These are phyloP conservation scores for Cladopsammia gracilis DNA, from an alignment of 64 coral and sea anemone genomes.

Conservation along the genomic window DNA sequence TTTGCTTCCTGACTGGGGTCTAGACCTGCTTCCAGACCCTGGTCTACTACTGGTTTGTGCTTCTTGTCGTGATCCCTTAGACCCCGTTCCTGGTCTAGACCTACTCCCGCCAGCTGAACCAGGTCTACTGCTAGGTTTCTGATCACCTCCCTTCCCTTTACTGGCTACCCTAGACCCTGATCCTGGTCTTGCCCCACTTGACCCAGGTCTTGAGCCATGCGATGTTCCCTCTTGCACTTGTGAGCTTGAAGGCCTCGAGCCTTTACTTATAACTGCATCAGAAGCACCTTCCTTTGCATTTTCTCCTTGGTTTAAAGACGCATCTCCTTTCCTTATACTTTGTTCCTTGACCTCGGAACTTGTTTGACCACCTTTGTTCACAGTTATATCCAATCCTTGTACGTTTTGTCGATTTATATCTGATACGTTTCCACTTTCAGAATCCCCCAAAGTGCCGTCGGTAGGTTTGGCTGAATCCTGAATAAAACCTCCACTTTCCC, in stretches of 20 bases:
- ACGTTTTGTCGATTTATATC: background rate
- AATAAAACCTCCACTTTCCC: conserved; percentile 23
- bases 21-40: background rate
- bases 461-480: conserved; percentile 1
- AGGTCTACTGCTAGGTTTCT: conserved; percentile 33
- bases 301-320: background rate
- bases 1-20: conserved; percentile 33
- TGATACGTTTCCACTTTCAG: background rate
- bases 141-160: conserved; percentile 2
- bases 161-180: background rate
- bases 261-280: background rate
- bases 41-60: background rate
- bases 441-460: background rate
- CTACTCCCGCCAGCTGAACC: background rate
- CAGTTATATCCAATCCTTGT: conserved; percentile 7
- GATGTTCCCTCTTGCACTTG: background rate
- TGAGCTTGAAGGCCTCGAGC: background rate
- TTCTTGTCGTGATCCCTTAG: background rate
- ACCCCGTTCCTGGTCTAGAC: conserved; percentile 17
- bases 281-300: background rate
- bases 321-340: background rate
- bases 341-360: background rate
- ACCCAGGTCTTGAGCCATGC: background rate
- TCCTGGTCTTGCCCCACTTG: conserved; percentile 18
- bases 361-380: background rate